phyloP scores from a whole-genome alignment of 2,797 vertebrate species.

The Threskiornis aethiopicus region DNA sequence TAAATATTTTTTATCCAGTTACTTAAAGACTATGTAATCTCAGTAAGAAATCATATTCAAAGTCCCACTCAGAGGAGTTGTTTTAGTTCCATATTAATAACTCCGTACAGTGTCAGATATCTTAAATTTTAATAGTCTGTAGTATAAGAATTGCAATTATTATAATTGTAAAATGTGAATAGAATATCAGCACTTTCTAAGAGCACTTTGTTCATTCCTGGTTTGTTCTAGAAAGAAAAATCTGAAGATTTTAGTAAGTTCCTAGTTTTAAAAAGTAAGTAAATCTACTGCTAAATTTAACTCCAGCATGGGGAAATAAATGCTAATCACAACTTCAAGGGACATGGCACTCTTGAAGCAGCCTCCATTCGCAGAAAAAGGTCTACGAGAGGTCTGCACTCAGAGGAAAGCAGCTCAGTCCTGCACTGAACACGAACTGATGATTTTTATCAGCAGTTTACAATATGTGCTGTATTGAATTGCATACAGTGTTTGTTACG shows the following conservation, averaged over 20 bases:
- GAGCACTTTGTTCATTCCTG: not conserved
- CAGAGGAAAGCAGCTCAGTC: not conserved
- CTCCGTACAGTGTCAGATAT: accelerated
- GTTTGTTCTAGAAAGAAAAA: not conserved
- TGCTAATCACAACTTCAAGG: not conserved
- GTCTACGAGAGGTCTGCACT: not conserved
- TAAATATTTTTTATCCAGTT: not conserved
- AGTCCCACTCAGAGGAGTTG: not conserved
- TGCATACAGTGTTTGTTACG: not conserved
- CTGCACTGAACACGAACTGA: not conserved
- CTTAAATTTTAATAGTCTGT: not conserved
- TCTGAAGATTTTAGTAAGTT: not conserved
- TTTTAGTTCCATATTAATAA: not conserved
- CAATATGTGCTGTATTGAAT: accelerated
- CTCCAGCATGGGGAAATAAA: not conserved
- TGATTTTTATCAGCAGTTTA: not conserved
- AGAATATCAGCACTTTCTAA: not conserved
- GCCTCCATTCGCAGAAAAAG: not conserved
- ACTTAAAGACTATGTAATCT: not conserved
- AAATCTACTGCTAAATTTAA: not conserved
- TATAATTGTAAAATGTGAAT: not conserved
- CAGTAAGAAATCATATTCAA: not conserved
- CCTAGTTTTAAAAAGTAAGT: not conserved
- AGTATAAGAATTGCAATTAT: not conserved
- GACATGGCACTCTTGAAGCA: not conserved